Evolutionary conservation across 2,797 vertebrate species (phyloP).

Genomic region (Poeciliopsis infans): DNA sequence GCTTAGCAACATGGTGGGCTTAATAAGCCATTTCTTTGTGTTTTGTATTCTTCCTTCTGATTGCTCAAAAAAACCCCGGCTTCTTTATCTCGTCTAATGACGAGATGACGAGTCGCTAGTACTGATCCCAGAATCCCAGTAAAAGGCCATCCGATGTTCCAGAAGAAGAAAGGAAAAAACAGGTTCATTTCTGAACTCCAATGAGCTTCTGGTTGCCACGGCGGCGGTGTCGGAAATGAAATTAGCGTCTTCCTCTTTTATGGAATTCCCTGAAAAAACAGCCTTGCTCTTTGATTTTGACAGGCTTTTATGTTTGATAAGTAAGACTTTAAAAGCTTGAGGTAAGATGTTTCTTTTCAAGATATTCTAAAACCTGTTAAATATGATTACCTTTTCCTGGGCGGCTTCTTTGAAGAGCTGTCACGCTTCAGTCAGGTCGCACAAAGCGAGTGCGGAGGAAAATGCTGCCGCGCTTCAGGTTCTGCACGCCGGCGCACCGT

Average conservation of each 20-base stretch:
- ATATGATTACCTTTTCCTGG: conserved; percentile 32
- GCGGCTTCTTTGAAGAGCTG: conserved; percentile 12
- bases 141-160: conserved; percentile 12
- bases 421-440: conserved; percentile 19
- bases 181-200: neutral
- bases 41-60: neutral
- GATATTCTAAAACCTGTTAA: conserved; percentile 27
- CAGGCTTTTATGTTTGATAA: conserved; percentile 46
- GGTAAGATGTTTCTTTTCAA: conserved; percentile 40
- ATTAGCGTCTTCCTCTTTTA: conserved; percentile 24
- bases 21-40: neutral
- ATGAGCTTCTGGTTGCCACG: conserved; percentile 10
- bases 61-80: neutral
- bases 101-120: too few species aligned
- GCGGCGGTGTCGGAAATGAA: conserved; percentile 2
- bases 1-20: neutral
- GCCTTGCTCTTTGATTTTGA: conserved; percentile 33
- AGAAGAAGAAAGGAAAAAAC: conserved; percentile 3
- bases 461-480: conserved; percentile 3
- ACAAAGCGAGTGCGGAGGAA: conserved; percentile 13
- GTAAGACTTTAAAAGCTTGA: conserved; percentile 26
- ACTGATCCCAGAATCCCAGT: conserved; percentile 1
- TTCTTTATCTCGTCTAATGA: neutral
- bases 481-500: neutral
- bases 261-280: conserved; percentile 22